Evolutionary conservation across 2,888 invertebrate genomes (phyloP), one percentile per base, ranked within the genome.

Genomic region (Heliconius cydno): DNA sequence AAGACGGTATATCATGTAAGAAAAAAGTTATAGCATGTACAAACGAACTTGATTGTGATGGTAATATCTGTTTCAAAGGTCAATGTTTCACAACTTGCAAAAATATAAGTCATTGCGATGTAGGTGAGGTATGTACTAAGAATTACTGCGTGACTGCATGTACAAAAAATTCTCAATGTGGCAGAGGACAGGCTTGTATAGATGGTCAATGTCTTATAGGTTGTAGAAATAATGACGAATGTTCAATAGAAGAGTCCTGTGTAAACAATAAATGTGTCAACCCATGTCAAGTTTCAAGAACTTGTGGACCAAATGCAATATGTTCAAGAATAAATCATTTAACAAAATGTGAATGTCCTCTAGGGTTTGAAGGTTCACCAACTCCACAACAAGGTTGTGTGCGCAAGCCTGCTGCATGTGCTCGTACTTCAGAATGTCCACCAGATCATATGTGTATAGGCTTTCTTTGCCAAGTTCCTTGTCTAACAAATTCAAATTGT

Each of bases 311-410:
- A 1, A 98, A 98, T 89, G 97, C 98, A 0, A 94, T 97, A 41
- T 98, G 98, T 89, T 96, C 96, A 75, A 97, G 97, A 88, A 92
- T 96, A 52, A 96, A 97, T 87, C 98, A 98, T 87, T 96, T 96
- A 71, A 97, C 97, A 1, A 95, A 96, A 76, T 98, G 98, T 88
- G 96, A 96, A 82, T 98, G 98, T 86, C 98, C 98, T 0, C 94
- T 96, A 76, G 98, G 98, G 57, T 98, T 98, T 88, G 97, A 97
- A 90, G 98, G 98, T 2, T 98, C 97, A 87, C 98, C 98, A 25
- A 97, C 97, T 25, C 97, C 98, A 0, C 97, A 98, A 88, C 98
- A 98, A 91, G 98, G 98, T 9, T 98, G 98, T 88, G 97, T 98
- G 10, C 95, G 98, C 84, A 96, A 97, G 78, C 97, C 98, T n/a